A percentile compares a stretch with the other conserved stretches of the same genome.
Evolutionary conservation across 2,888 invertebrate genomes (phyloP).

Genomic region (Callimorpha dominula): DNA sequence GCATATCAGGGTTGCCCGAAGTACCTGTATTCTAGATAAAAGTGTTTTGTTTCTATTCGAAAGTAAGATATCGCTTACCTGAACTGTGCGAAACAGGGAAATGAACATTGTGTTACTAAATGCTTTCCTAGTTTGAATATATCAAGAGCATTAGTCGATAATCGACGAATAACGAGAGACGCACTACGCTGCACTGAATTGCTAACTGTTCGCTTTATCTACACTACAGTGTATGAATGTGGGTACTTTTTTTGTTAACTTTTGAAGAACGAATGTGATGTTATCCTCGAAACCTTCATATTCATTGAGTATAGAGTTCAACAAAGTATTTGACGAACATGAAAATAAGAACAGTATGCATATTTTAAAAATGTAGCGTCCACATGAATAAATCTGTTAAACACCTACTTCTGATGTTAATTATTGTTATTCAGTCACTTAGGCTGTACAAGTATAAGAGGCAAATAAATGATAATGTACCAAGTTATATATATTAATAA

Average conservation of each 20-base stretch:
- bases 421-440: not conserved
- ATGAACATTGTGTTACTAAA: not conserved
- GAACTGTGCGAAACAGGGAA: too few species aligned
- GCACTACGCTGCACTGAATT: not conserved
- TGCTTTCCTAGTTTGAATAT: not conserved
- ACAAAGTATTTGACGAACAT: too few species aligned
- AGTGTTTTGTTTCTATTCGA: not conserved
- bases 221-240: not conserved
- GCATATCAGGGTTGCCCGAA: not conserved
- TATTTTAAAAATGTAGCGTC: too few species aligned
- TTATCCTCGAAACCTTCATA: too few species aligned
- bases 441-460: not conserved
- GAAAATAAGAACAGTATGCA: too few species aligned
- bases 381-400: not conserved
- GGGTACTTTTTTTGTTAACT: not conserved
- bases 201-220: not conserved
- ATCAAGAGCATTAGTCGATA: not conserved
- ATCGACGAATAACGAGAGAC: not conserved
- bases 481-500: slow-evolving; percentile 7
- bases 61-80: not conserved
- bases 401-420: not conserved
- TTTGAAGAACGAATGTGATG: not conserved
- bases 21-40: not conserved
- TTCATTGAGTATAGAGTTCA: too few species aligned
- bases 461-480: not conserved